Conservation (phyloP, 2,113 vertebrate species). For the Nothoprocta perdicaria region DNA sequence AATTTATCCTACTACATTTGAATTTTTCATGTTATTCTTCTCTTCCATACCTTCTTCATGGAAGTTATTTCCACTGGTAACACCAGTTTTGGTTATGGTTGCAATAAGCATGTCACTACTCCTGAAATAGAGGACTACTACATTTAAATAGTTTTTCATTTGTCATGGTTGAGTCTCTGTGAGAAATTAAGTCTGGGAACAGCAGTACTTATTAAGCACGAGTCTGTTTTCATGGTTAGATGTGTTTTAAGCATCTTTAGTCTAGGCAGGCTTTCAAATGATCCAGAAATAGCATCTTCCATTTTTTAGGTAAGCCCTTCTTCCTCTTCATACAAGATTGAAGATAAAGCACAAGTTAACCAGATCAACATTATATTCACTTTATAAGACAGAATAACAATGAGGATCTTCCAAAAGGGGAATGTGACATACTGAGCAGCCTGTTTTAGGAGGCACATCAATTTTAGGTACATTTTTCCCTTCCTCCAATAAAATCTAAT, state of each 20-base stretch:
- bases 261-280: neutral
- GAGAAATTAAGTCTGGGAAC: neutral
- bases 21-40: constrained; percentile 12
- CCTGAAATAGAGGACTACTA: neutral
- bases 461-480: neutral
- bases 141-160: neutral
- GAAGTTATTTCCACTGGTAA: neutral
- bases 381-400: neutral
- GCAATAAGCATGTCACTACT: neutral
- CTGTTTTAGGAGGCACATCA: neutral
- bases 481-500: neutral
- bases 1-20: neutral
- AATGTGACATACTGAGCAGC: neutral
- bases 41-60: neutral
- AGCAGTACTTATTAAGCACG: neutral
- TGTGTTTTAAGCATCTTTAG: neutral
- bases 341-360: neutral
- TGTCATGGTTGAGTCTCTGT: neutral
- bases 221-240: neutral
- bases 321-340: fast-evolving
- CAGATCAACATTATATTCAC: neutral
- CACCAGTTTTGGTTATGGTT: constrained; percentile 39
- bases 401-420: neutral
- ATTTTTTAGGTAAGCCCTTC: neutral
- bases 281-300: neutral